Conservation (phyloP, 35 echinoderm and acorn worm genomes). For the Patiria miniata region DNA sequence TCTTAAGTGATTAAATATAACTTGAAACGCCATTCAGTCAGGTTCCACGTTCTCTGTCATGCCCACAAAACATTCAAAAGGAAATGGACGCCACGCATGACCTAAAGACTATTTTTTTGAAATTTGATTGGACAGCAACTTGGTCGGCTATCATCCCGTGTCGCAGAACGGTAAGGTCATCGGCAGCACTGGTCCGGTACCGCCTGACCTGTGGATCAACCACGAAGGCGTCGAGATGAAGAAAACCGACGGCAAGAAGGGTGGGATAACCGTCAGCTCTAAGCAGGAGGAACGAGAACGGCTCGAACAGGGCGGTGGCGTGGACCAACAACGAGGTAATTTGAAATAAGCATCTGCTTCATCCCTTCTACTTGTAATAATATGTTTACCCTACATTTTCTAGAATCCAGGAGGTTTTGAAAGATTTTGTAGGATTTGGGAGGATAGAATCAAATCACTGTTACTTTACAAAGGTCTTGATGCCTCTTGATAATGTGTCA, state of each 20-base stretch:
- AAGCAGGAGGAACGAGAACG: background rate
- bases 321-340: constrained; percentile 44
- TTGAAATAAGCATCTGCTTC: background rate
- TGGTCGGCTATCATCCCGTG: background rate
- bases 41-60: background rate
- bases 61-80: background rate
- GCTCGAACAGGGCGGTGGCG: constrained; percentile 9
- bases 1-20: background rate
- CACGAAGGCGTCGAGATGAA: background rate
- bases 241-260: background rate
- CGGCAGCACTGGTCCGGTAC: background rate
- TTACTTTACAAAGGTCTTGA: too few species aligned
- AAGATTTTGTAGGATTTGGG: too few species aligned
- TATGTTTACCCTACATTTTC: too few species aligned
- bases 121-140: background rate
- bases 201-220: background rate
- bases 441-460: too few species aligned
- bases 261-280: background rate
- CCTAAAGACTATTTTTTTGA: background rate
- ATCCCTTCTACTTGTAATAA: background rate
- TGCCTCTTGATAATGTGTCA: too few species aligned
- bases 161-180: background rate
- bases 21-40: background rate
- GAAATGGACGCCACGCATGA: background rate
- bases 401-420: too few species aligned